Conservation (phyloP, 1,140 invertebrate genomes). For the Olivierus martensii region DNA sequence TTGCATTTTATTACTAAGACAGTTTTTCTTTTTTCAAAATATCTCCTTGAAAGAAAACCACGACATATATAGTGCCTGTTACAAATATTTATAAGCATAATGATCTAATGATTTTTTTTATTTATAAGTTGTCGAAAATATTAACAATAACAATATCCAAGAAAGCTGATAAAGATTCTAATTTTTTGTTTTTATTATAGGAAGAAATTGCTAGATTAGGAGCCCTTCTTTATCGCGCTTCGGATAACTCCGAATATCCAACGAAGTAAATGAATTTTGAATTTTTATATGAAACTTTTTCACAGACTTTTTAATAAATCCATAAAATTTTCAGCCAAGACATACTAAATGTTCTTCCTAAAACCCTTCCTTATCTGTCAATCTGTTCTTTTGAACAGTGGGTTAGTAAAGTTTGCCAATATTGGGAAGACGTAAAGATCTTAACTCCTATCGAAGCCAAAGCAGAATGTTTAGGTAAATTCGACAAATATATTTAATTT, state of each 20-base stretch:
- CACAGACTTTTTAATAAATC: not conserved
- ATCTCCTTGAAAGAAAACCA: too few species aligned
- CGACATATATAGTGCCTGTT: too few species aligned
- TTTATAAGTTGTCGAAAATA: too few species aligned
- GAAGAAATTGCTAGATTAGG: slow-evolving; percentile 74
- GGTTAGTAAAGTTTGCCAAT: slow-evolving; percentile 73
- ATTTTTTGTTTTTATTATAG: not conserved
- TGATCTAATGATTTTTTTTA: too few species aligned
- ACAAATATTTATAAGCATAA: too few species aligned
- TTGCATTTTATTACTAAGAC: not conserved
- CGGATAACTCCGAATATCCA: slow-evolving; percentile 74
- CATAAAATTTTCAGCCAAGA: slow-evolving; percentile 42
- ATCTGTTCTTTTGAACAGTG: slow-evolving; percentile 76
- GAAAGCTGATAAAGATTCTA: not conserved
- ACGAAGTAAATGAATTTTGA: slow-evolving; percentile 27
- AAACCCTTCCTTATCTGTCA: slow-evolving; percentile 65
- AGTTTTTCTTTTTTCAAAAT: not conserved
- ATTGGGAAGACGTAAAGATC: slow-evolving; percentile 49
- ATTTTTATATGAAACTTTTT: too few species aligned
- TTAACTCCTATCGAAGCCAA: slow-evolving; percentile 43
- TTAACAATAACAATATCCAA: not conserved
- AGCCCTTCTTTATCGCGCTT: slow-evolving; percentile 75
- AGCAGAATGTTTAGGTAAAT: slow-evolving; percentile 46
- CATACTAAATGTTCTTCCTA: slow-evolving; percentile 81
- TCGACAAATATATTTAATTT: not conserved